Base-by-base conservation (phyloP, 30 jellyfish, hydroid and myxozoan genomes). In the Turritopsis rubra region DNA sequence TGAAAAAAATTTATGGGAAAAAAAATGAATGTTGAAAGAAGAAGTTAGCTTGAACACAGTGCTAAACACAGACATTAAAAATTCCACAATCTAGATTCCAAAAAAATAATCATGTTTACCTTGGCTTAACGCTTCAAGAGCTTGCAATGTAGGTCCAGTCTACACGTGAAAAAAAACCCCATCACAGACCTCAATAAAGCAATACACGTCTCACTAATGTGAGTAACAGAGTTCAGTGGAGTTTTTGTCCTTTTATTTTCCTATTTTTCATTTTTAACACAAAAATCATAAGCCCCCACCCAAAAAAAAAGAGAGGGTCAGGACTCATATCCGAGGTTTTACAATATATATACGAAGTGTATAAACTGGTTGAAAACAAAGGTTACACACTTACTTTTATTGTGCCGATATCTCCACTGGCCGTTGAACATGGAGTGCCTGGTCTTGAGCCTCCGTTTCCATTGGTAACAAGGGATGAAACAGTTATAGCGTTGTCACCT, bases 101-200 rank as follows among this genome's bases (percentile, higher is more conserved):
- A 74, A 24, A 7, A 21, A 16, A 7, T 74, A 71, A 23, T 16
- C 21, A 8, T n/a, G 0, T 4, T 16, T 90, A 92, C 98, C 98
- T 92, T 84, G 96, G 30, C 96, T 85, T 8, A 92, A 88, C 9
- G 96, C 83, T 75, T 92, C 98, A 20, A 92, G 85, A 0, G 98
- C 98, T 87, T 92, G 98, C 27, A 92, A 89, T 20, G 98, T 92
- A 25, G 98, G 98, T 7, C 98, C 98, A 88, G 95, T 86, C 98
- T 92, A 26, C 23, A 72, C 65, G 23, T 26, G 76, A 30, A 79
- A 9, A 21, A 4, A 74, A 68, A 68, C 9, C 30, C 5, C 60
- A 41, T 3, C 60, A 41, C 5, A n/a, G n/a, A n/a, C n/a, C n/a
- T n/a, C n/a, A n/a, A n/a, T n/a, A n/a, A n/a, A n/a, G n/a, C n/a